Base-by-base conservation (phyloP, 1,140 invertebrate genomes). In the Neodiprion virginianus region DNA sequence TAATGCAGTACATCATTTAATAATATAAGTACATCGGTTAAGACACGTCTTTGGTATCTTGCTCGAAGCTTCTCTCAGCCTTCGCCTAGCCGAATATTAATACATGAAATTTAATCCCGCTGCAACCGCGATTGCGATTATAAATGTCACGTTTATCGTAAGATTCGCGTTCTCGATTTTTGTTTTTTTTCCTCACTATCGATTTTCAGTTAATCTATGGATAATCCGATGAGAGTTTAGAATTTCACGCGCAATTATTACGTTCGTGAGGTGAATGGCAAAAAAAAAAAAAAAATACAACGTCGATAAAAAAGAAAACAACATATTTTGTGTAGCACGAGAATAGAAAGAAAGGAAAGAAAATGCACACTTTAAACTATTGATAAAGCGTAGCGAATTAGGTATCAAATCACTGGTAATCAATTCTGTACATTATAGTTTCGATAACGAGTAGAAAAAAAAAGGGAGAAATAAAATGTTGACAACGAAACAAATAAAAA, bases 1-100 rank as follows among this genome's bases (percentile, higher is more conserved):
- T 28, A 61, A 66, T 65, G 61, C 48, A 65, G n/a, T 72, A 49
- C 79, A 77, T 73, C 73, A 67, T 72, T 80, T 76, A 40, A 40
- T 40, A 40, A 4, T 50, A 71, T 84, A 84, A 84, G 83, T 84
- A 84, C 84, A 84, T 84, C 68, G 75, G 80, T 81, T 82, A 84
- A 82, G 80, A 84, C 77, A 84, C 77, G 77, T 85, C 84, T 85
- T 85, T 85, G 84, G 84, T 82, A 84, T 81, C 75, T 78, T 71
- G 73, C 74, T 83, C 75, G 76, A 79, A 81, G 78, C 67, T 71
- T 50, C 40, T 69, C 7, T 69, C 67, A 47, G 67, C 67, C n/a
- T 71, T 8, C n/a, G 5, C 21, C 28, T 17, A 71, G 48, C 70
- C 8, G 48, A 71, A 77, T 77, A 40, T 40, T 40, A 4, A 40